Evolutionary conservation across 1,140 invertebrate genomes (phyloP), one percentile per base, ranked within the genome.

Genomic region (Listronotus bonariensis): DNA sequence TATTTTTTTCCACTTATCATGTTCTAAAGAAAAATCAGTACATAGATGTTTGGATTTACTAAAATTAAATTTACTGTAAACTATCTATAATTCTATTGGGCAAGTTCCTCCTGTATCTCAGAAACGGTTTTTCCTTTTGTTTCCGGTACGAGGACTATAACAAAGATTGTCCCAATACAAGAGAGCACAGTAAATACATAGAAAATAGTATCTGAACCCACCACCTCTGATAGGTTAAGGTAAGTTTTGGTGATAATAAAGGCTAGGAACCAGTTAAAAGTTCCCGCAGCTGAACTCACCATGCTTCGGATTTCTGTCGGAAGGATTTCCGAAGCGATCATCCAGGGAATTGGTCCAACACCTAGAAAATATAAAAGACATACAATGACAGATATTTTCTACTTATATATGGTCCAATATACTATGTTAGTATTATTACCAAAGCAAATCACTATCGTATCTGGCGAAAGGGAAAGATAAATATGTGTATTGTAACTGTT

Each of bases 231-330:
- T 34, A 90, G 49, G 6, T 82, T 69, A 1, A 71, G 68, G 73
- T 86, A 92, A 67, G 83, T 84, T 72, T 91, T 90, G 14, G 94
- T 95, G 0, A 95, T 87, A 9, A 92, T 68, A 76, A 96, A 96
- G 51, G 90, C 92, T 57, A 88, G 86, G 3, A 89, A 71, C 85
- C 93, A 89, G 72, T 93, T 95, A 68, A 89, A 87, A 10, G 87
- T 82, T 41, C 88, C 88, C 4, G 90, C 88, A 70, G 92, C 84
- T 0, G 90, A 85, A 70, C 84, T 81, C 26, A 89, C 89, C 34
- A 91, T 84, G 67, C 89, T 90, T 59, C 92, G 90, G 12, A 93
- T 83, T 52, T 89, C 85, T 69, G 89, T 79, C 55, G 90, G 81
- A 80, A 91, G 89, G 67, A 92, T 75, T 78, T 93, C 90, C 1